phyloP scores from a whole-genome alignment of 2,113 vertebrate genomes.

The Mirza zaza region DNA sequence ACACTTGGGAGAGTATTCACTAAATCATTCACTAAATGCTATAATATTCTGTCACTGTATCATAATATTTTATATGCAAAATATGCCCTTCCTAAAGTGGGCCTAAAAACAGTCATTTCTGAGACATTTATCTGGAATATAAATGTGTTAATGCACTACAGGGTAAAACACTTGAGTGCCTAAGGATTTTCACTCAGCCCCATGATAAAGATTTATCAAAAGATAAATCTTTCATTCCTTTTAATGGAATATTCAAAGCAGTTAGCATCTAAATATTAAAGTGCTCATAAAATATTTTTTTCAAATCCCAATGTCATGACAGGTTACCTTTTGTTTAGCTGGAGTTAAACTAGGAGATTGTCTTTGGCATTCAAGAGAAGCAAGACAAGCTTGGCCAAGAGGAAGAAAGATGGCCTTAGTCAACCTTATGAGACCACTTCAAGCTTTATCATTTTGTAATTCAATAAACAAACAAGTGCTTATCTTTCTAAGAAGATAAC shows the following conservation, averaged over 20 bases:
- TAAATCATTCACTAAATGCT: constrained; percentile 78
- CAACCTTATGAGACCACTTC: background rate
- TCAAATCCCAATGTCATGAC: background rate
- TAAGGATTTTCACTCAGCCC: constrained; percentile 47
- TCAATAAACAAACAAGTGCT: constrained; percentile 25
- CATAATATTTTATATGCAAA: constrained; percentile 81
- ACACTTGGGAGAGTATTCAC: constrained; percentile 74
- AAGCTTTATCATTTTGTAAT: background rate
- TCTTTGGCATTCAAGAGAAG: background rate
- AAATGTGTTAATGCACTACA: constrained; percentile 72
- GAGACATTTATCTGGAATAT: constrained; percentile 69
- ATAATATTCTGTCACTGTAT: constrained; percentile 77
- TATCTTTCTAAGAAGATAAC: constrained; percentile 47
- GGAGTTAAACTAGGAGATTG: background rate
- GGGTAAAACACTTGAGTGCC: constrained; percentile 59
- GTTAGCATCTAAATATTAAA: constrained; percentile 53
- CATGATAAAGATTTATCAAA: constrained; percentile 65
- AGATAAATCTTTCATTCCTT: constrained; percentile 54
- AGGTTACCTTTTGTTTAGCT: background rate
- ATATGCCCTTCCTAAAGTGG: constrained; percentile 76
- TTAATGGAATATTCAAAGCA: constrained; percentile 49
- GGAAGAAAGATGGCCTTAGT: background rate
- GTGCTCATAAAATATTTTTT: constrained; percentile 19
- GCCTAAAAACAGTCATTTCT: constrained; percentile 76
- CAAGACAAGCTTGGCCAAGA: background rate